Evolutionary conservation across 2,113 vertebrate genomes (phyloP), one percentile per base, ranked within the genome.

Genomic region (Bubo blakistoni): DNA sequence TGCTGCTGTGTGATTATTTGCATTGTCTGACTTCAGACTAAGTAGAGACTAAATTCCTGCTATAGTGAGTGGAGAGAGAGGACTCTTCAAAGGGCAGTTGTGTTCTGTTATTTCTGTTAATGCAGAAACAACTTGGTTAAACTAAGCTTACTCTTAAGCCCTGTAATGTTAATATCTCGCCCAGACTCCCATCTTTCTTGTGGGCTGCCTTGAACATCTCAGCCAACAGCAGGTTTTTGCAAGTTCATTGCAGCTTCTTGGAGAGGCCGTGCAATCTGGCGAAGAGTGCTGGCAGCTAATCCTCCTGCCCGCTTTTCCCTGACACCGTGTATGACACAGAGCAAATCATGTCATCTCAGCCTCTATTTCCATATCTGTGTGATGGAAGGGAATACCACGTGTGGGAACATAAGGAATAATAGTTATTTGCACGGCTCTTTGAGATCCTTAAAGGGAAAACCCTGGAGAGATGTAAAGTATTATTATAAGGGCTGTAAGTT

Each of bases 401-500:
- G 76, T 55, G 38, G 90, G 59, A 90, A 78, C 40, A 15, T 2
- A 27, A 88, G 81, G 89, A 89, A 83, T 93, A 88, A 67, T 14
- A 67, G 92, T 67, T 94, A 86, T 92, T 94, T 87, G 86, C 62
- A 67, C 66, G 77, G 71, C 72, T 90, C 86, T 95, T 94, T 70
- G 91, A 94, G 84, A 94, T 86, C 92, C 89, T 96, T 72, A 54
- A 71, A 84, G 57, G 30, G n/a, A 79, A 95, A 86, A 34, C 84
- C 67, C 84, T 10, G 51, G 92, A 46, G 96, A 86, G 86, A 94
- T 74, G 19, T 85, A 54, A 94, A 83, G 42, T 62, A 6, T 90
- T 90, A 92, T 94, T 86, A 63, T 81, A 88, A 94, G 86, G 88
- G 59, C 80, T 92, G 65, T 44, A 80, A 59, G 92, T 94, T 95